Percentiles rank a stretch among this genome's conserved stretches.
These are phyloP conservation scores for Nymphalis io DNA, from an alignment of 1,140 invertebrate genomes.

Conservation along the genomic window DNA sequence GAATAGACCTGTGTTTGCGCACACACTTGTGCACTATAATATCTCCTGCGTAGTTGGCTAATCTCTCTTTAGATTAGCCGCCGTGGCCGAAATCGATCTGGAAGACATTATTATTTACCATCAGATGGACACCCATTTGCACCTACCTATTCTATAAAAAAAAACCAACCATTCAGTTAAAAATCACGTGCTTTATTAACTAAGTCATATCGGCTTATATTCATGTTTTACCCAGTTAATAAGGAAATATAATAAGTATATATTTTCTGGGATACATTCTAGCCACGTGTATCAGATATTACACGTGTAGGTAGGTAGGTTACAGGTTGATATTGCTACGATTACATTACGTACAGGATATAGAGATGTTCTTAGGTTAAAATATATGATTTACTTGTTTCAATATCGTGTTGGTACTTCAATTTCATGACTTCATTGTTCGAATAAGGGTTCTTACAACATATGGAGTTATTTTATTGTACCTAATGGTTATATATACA, in stretches of 20 bases:
- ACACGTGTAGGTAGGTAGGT: slow-evolving; percentile 35
- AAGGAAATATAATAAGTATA: neutral
- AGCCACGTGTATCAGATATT: slow-evolving; percentile 32
- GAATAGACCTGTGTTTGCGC: too few relatives aligned
- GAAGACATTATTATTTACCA: too few relatives aligned
- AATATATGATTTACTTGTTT: slow-evolving; percentile 59
- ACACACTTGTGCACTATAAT: too few relatives aligned
- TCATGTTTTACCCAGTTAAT: too few relatives aligned
- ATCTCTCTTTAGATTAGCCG: too few relatives aligned
- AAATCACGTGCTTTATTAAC: too few relatives aligned
- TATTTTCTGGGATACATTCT: slow-evolving; percentile 3
- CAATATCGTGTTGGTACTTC: slow-evolving; percentile 63
- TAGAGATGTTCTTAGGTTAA: slow-evolving; percentile 20
- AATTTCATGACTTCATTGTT: slow-evolving; percentile 55
- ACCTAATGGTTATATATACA: neutral
- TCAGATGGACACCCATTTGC: too few relatives aligned
- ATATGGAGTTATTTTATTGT: neutral
- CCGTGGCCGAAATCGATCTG: too few relatives aligned
- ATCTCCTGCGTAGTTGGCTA: too few relatives aligned
- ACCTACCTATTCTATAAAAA: too few relatives aligned
- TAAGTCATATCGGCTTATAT: too few relatives aligned
- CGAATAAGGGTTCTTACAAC: neutral
- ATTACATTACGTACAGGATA: slow-evolving; percentile 33
- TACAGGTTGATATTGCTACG: slow-evolving; percentile 40
- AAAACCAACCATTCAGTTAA: too few relatives aligned